A percentile compares a stretch with the other conserved stretches of the same genome.
phyloP scores from a whole-genome alignment of 2,113 vertebrate species.

The Ciconia stormi region DNA sequence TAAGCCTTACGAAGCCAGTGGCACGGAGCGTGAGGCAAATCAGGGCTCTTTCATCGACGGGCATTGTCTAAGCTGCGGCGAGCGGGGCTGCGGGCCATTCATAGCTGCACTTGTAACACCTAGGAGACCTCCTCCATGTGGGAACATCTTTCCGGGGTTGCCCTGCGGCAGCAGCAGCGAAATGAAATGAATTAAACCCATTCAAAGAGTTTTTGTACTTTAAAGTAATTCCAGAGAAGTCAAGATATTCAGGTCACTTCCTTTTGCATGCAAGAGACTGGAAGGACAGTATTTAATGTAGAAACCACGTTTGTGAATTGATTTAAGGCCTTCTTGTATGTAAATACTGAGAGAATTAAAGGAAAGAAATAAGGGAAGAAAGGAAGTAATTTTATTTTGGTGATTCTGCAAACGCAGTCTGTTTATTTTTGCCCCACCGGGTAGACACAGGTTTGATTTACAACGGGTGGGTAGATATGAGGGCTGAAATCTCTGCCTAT shows the following conservation, averaged over 20 bases:
- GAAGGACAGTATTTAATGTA: conserved; percentile 4
- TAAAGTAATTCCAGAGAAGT: background rate
- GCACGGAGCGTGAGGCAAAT: background rate
- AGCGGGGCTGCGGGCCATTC: background rate
- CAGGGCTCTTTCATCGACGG: background rate
- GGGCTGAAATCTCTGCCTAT: background rate
- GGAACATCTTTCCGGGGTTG: background rate
- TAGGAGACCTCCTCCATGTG: background rate
- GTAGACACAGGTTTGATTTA: background rate
- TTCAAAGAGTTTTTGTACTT: conserved; percentile 26
- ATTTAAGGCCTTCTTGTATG: conserved; percentile 50
- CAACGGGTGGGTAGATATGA: background rate
- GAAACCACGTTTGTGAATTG: background rate
- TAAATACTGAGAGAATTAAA: conserved; percentile 71
- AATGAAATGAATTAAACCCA: conserved; percentile 14
- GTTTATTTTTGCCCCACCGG: background rate
- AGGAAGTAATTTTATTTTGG: conserved; percentile 60
- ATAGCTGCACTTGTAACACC: background rate
- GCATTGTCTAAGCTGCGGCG: background rate
- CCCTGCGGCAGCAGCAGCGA: background rate
- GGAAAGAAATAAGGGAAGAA: conserved; percentile 56
- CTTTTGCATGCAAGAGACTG: background rate
- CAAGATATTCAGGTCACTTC: background rate
- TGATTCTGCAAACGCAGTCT: conserved; percentile 20
- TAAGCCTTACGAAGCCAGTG: background rate